A percentile compares a stretch with the other conserved stretches of the same genome.
Conservation (phyloP, 2,888 invertebrate genomes). For the Melipona beecheii region DNA sequence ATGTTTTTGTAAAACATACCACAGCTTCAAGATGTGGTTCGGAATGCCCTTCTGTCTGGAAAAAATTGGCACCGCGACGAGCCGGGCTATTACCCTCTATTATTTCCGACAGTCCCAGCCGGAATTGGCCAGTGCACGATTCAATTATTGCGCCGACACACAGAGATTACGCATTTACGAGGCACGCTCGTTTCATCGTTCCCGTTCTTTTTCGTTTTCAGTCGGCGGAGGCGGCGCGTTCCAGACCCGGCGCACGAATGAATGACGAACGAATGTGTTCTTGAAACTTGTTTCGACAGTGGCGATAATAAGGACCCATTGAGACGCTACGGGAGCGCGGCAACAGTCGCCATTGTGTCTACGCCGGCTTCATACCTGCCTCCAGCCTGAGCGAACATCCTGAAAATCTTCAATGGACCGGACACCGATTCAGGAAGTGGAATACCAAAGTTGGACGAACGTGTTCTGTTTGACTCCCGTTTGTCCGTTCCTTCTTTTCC, state of each 20-base stretch:
- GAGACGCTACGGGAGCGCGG: conserved; percentile 57
- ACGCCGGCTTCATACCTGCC: conserved; percentile 66
- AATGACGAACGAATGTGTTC: conserved; percentile 67
- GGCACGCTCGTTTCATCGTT: conserved; percentile 45
- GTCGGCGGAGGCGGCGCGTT: conserved; percentile 51
- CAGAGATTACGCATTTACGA: conserved; percentile 65
- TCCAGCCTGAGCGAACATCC: conserved; percentile 77
- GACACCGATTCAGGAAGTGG: conserved; percentile 56
- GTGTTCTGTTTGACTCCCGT: conserved; percentile 52
- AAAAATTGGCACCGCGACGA: not conserved
- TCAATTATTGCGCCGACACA: conserved; percentile 65
- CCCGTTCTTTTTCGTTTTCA: conserved; percentile 26
- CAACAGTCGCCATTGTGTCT: conserved; percentile 73
- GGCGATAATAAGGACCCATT: conserved; percentile 76
- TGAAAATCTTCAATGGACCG: conserved; percentile 68
- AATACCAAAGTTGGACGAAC: conserved; percentile 27
- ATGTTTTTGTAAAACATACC: not conserved
- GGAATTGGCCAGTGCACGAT: conserved; percentile 35
- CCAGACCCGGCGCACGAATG: conserved; percentile 50
- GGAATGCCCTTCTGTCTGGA: not conserved
- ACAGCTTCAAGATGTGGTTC: not conserved
- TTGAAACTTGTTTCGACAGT: conserved; percentile 74
- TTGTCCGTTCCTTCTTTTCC: conserved; percentile 8
- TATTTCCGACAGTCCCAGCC: conserved; percentile 19
- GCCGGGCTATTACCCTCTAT: conserved; percentile 24